Evolutionary conservation across 35 echinoderm and acorn worm genomes (phyloP), one percentile per base, ranked within the genome.

Genomic region (Apostichopus californicus): DNA sequence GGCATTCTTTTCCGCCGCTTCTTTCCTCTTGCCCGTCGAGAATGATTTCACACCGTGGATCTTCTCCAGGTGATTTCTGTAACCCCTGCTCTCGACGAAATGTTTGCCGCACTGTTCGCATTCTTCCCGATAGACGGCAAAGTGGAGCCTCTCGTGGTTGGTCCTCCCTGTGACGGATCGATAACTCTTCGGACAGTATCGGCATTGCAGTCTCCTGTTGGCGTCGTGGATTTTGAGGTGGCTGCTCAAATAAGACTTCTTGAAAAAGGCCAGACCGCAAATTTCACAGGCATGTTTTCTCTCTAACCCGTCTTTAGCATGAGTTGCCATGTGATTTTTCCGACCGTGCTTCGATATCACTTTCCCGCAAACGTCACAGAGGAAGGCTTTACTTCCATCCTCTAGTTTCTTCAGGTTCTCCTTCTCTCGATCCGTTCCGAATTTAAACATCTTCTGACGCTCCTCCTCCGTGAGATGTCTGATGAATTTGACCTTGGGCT

Each of bases 381-480:
- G 46, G 64, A 72, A 89, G 21, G 22, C 57, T 6, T 63, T 89
- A 18, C 55, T n/a, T 54, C 61, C 86, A 5, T 72, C 61, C 64
- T 89, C 57, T 14, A 89, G 14, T 53, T 25, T 72, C 14, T 54
- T 89, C 10, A 21, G 24, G 46, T 89, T 89, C 21, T 75, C 34
- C 34, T 72, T 28, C 12, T 66, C 8, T 5, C 4, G 15, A 55
- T 89, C 86, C 52, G 60, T 52, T 0, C 64, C 3, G 52, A 75
- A 89, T 21, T 8, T 68, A 55, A 89, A 89, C 86, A 72, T 89
- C 15, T 28, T 89, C 5, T 54, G 57, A 20, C 86, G 57, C 15
- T 89, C 86, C 52, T 89, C 86, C 63, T 89, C 86, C 11, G 60
- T 75, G 17, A 89, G 68, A 52, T 60, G n/a, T 89, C 86, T 13